These are phyloP conservation scores for Falco novaeseelandiae DNA, from an alignment of 2,797 vertebrate genomes.

Conservation along the genomic window DNA sequence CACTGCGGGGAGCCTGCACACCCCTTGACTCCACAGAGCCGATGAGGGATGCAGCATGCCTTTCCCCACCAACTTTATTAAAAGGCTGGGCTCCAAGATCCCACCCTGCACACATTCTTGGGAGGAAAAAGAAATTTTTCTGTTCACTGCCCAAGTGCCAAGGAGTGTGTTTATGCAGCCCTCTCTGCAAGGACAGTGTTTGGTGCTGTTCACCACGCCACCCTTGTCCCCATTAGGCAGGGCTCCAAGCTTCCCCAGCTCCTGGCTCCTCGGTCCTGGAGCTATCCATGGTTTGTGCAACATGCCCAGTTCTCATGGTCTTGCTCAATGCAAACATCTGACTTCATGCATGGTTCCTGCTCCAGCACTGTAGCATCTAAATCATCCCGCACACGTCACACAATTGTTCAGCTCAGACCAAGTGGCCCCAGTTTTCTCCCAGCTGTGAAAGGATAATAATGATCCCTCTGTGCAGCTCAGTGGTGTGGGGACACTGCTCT, in stretches of 20 bases:
- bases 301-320: neutral
- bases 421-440: neutral
- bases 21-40: neutral
- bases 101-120: neutral
- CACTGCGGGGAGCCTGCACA: neutral
- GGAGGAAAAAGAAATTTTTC: neutral
- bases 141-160: neutral
- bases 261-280: neutral
- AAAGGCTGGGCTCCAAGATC: neutral
- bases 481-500: neutral
- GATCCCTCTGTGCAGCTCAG: neutral
- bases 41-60: neutral
- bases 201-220: neutral
- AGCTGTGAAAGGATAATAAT: neutral
- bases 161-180: neutral
- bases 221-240: neutral
- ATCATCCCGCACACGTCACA: neutral
- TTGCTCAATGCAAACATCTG: neutral
- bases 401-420: neutral
- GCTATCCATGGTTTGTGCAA: conserved; percentile 32
- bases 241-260: neutral
- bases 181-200: neutral
- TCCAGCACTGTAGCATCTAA: neutral
- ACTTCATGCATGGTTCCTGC: neutral
- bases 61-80: neutral